Base-by-base conservation (phyloP, 2,113 vertebrate species). In the Phaethon lepturus region DNA sequence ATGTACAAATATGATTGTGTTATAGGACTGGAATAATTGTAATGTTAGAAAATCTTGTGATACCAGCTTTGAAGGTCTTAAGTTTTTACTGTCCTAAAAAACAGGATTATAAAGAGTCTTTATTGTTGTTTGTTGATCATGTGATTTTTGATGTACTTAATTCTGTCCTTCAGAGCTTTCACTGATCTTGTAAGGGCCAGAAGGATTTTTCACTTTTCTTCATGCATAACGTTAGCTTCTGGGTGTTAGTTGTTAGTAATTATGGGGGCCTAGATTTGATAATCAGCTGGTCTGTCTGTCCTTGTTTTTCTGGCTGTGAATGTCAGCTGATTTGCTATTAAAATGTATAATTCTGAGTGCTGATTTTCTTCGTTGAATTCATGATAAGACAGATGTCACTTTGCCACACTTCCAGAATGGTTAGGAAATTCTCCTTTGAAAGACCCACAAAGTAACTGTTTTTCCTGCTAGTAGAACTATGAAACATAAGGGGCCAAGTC, bases 11-110 rank as follows among this genome's bases (percentile, higher is more conserved):
- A 11, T 1, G 68, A 44, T 78, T 55, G 38, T 2, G 0, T 52
- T 91, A 26, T 22, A 71, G 81, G 49, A 44, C 35, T 63, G 72
- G 9, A 64, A 42, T 55, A 93, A 75, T 45, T 44, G 24, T 79
- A 66, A 40, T 19, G 60, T 66, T 95, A 49, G 86, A 72, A 78
- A 94, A 89, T 82, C 93, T 94, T 81, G 86, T 96, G 96, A 97
- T 93, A 31, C 64, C 9, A 33, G 56, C 80, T 96, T 96, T 97
- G 87, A 94, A 85, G 56, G 53, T 64, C 95, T 86, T 89, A 47
- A 68, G 20, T 72, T 95, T 80, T 79, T 81, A 13, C 87, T 79
- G 73, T 78, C 53, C 73, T 75, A 15, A 86, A 72, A 60, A 71
- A 50, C 31, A 33, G 68, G 40, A 33, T 95, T 84, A 82, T 85